phyloP scores from a whole-genome alignment of 2,797 vertebrate species.

The Pangasius macronema region DNA sequence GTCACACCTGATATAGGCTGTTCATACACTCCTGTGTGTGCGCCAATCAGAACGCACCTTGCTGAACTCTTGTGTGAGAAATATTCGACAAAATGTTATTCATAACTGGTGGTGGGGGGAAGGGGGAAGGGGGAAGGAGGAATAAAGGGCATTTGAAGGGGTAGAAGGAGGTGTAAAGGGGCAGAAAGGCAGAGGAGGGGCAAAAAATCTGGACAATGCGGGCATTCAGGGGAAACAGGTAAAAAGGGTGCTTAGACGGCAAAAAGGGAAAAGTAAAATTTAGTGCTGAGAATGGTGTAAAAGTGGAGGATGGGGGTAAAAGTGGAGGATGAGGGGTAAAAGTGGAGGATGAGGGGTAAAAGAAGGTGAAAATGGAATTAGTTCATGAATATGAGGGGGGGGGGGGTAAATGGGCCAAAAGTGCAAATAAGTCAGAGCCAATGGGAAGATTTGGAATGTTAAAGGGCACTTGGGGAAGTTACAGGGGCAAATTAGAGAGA shows the following conservation, averaged over 20 bases:
- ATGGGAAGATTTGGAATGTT: background rate
- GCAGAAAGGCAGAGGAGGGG: background rate
- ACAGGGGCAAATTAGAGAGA: background rate
- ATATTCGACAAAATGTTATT: slow-evolving; percentile 8
- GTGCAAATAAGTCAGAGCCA: background rate
- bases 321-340: background rate
- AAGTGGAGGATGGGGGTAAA: background rate
- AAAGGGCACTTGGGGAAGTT: background rate
- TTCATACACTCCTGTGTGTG: background rate
- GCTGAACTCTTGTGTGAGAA: background rate
- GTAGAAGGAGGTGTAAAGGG: background rate
- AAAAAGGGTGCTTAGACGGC: background rate
- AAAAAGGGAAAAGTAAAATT: too few species aligned
- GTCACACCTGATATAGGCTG: background rate
- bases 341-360: background rate
- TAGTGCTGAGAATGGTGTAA: background rate
- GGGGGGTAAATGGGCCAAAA: background rate
- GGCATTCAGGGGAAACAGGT: slow-evolving; percentile 11
- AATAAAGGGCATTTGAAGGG: slow-evolving; percentile 15
- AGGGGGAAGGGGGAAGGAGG: background rate
- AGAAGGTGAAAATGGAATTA: background rate
- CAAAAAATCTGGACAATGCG: background rate
- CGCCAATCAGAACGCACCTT: background rate
- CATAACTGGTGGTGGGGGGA: background rate
- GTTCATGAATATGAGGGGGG: background rate